A percentile compares a stretch with the other conserved stretches of the same genome.
Evolutionary conservation across 2,888 invertebrate species (phyloP).

Genomic region (Erynnis tages): DNA sequence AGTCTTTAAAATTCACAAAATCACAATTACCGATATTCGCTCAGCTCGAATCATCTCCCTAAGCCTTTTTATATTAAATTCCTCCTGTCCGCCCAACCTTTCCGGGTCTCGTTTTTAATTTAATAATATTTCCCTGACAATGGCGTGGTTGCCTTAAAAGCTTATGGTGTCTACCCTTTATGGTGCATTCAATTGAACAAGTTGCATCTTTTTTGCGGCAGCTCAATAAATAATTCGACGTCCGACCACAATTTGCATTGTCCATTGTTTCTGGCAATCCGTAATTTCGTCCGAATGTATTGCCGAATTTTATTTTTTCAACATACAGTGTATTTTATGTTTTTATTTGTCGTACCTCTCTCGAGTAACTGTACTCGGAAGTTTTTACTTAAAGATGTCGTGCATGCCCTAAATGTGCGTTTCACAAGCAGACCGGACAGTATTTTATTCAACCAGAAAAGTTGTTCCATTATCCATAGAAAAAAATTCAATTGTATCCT

Average conservation of each 20-base stretch:
- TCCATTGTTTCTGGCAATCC: conserved; percentile 68
- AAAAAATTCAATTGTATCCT: too few relatives aligned
- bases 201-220: conserved; percentile 54
- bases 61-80: conserved; percentile 37
- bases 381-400: conserved; percentile 14
- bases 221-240: conserved; percentile 58
- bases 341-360: conserved; percentile 40
- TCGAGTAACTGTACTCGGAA: conserved; percentile 19
- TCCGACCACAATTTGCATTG: conserved; percentile 68
- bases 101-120: conserved; percentile 52
- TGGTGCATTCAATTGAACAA: conserved; percentile 59
- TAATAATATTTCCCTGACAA: conserved; percentile 58
- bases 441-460: neutral
- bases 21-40: neutral
- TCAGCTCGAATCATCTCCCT: conserved; percentile 24
- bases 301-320: conserved; percentile 51
- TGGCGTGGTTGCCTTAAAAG: conserved; percentile 56
- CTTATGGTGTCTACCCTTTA: conserved; percentile 51
- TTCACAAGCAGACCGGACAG: neutral
- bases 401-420: neutral
- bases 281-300: conserved; percentile 62
- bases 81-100: conserved; percentile 44
- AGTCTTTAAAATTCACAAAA: conserved; percentile 3
- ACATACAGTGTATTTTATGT: conserved; percentile 42
- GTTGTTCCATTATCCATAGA: too few relatives aligned